Percentiles rank a stretch among this genome's conserved stretches.
Evolutionary conservation across 1,140 invertebrate genomes (phyloP).

Genomic region (Lutraria rhynchaena): DNA sequence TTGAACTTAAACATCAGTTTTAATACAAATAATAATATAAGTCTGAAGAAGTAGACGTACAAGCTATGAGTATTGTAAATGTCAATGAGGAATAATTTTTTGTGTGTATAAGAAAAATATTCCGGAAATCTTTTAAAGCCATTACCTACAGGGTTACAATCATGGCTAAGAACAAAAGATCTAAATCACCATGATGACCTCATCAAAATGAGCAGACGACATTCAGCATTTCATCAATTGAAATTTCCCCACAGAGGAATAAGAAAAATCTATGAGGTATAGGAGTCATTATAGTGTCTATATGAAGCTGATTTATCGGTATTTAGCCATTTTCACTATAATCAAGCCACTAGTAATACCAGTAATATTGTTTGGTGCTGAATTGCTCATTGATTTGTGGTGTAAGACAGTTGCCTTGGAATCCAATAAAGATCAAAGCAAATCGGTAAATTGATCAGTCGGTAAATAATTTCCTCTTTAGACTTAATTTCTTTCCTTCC

Average conservation of each 20-base stretch:
- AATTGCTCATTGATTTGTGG: constrained; percentile 35
- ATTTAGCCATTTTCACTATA: constrained; percentile 21
- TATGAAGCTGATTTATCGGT: constrained; percentile 37
- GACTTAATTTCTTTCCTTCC: too few relatives aligned
- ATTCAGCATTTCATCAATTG: constrained; percentile 23
- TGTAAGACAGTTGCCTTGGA: not conserved
- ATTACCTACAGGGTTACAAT: not conserved
- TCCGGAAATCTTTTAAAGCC: not conserved
- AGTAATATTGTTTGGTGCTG: constrained; percentile 45
- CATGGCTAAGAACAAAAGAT: not conserved
- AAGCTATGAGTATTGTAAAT: not conserved
- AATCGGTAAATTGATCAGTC: too few relatives aligned
- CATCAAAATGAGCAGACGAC: constrained; percentile 23
- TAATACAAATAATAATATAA: too few relatives aligned
- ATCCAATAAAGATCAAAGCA: too few relatives aligned
- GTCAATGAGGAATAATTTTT: not conserved
- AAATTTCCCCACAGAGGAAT: not conserved
- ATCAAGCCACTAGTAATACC: constrained; percentile 32
- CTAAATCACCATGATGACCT: not conserved
- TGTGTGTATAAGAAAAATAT: too few relatives aligned
- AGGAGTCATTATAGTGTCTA: constrained; percentile 31
- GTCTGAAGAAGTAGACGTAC: not conserved
- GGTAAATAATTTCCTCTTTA: too few relatives aligned
- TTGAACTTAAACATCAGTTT: too few relatives aligned
- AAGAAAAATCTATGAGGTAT: constrained; percentile 32